Evolutionary conservation across 1,140 invertebrate genomes (phyloP), one percentile per base, ranked within the genome.

Genomic region (Zaprionus gabonicus): DNA sequence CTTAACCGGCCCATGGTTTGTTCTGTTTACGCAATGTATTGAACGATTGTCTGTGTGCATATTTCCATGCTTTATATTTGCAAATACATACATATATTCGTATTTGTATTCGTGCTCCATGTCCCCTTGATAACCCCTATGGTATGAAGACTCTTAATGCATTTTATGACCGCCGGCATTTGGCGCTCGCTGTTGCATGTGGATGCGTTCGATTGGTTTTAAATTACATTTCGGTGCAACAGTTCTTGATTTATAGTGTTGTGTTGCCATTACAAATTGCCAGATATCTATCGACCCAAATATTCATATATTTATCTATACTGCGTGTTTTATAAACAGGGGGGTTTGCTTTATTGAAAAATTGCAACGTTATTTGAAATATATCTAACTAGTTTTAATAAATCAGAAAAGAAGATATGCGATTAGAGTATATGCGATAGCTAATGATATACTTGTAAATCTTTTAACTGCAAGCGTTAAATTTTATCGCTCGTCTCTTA

Each of bases 181-280:
- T 69, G 64, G 56, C 65, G 57, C 44, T 57, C 59, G 64, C 27
- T 82, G 76, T 82, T 80, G 72, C 77, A 87, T 87, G 63, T 74
- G 76, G 64, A 77, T 86, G 83, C 83, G 49, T 80, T 80, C 87
- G 83, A 87, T 82, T 87, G 83, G 55, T 82, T 87, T 80, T 80
- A 75, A 80, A 86, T 87, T 86, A 80, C 69, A 87, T 87, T 80
- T 71, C 34, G 13, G 38, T 66, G 15, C 20, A 28, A n/a, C 15
- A 68, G 76, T 46, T 51, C 13, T 57, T 64, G 59, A 76, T 76
- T 76, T 59, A 72, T 56, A 59, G 28, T 58, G 56, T 57, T 56
- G 31, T 66, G 41, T 63, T 71, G 46, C 66, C 57, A 71, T 69
- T 38, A 49, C 38, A 60, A 38, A 72, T 65, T 60, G 17, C 23